Evolutionary conservation across 2,888 invertebrate species (phyloP).

Genomic region (Pantelozetes paolii): DNA sequence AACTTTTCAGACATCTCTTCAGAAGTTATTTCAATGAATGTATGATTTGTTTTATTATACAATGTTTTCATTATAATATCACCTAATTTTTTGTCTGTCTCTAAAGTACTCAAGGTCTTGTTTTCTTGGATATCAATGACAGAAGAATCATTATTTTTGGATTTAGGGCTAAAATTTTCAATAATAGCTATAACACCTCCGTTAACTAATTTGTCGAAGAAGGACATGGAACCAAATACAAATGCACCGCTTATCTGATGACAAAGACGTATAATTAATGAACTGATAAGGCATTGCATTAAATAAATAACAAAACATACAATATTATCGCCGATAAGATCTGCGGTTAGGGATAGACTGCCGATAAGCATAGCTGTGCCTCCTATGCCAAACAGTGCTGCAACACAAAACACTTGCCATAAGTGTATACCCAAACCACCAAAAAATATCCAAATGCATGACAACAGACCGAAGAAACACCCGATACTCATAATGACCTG

Average conservation of each 20-base stretch:
- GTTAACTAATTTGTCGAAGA: conserved; percentile 84
- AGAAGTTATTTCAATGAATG: not conserved
- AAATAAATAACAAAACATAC: too few species aligned
- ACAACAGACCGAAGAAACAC: conserved; percentile 61
- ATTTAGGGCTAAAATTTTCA: conserved; percentile 65
- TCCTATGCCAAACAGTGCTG: conserved; percentile 71
- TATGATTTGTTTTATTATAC: not conserved
- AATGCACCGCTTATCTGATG: conserved; percentile 76
- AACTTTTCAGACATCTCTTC: not conserved
- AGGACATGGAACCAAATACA: conserved; percentile 87
- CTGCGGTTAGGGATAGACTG: conserved; percentile 80
- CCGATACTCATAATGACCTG: conserved; percentile 66
- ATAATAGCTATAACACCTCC: conserved; percentile 77
- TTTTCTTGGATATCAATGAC: not conserved
- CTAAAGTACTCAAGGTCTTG: not conserved
- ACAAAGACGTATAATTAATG: too few species aligned
- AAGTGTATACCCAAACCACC: conserved; percentile 41
- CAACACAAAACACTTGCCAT: conserved; percentile 64
- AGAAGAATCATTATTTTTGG: not conserved
- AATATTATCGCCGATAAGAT: conserved; percentile 77
- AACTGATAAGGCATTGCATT: too few species aligned
- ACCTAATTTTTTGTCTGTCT: not conserved
- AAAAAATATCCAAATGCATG: conserved; percentile 67
- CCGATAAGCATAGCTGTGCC: conserved; percentile 82
- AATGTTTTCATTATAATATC: too few species aligned